These are phyloP conservation scores for Hirtodrosophila alboralis DNA, from an alignment of 2,888 invertebrate species.

Conservation along the genomic window DNA sequence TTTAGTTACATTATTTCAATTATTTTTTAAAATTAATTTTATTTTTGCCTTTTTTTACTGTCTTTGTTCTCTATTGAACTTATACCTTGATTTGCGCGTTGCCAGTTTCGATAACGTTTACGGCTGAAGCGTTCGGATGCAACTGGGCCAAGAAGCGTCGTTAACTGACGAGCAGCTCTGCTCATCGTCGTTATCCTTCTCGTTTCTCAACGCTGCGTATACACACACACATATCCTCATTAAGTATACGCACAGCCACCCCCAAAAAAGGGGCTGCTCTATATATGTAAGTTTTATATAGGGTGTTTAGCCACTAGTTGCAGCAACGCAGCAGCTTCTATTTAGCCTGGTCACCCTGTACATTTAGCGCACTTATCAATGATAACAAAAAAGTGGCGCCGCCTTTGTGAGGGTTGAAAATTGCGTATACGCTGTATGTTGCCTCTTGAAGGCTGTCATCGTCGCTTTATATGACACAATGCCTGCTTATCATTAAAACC, in stretches of 20 bases:
- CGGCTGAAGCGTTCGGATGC: conserved; percentile 81
- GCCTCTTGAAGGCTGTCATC: conserved; percentile 24
- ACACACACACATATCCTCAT: conserved; percentile 30
- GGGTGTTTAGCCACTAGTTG: conserved; percentile 37
- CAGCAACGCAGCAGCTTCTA: not conserved
- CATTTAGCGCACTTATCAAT: conserved; percentile 63
- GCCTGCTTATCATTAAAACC: conserved; percentile 46
- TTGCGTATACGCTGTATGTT: conserved; percentile 60
- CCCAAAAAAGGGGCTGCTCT: conserved; percentile 52
- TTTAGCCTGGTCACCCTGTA: conserved; percentile 57
- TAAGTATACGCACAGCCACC: conserved; percentile 62
- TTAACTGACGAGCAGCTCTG: conserved; percentile 68
- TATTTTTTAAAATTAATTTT: conserved; percentile 1
- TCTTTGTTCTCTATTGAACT: conserved; percentile 10
- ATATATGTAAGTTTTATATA: conserved; percentile 10
- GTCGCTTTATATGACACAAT: conserved; percentile 14
- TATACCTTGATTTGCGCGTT: conserved; percentile 70
- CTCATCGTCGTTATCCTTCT: conserved; percentile 57
- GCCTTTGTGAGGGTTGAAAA: conserved; percentile 68
- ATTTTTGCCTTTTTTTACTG: conserved; percentile 13
- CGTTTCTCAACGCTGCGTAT: conserved; percentile 31
- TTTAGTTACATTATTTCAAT: conserved; percentile 12
- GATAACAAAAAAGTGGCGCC: conserved; percentile 65
- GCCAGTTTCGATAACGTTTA: conserved; percentile 73
- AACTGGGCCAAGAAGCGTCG: conserved; percentile 78